A percentile compares a stretch with the other conserved stretches of the same genome.
phyloP scores from a whole-genome alignment of 1,140 invertebrate species.

The Sycophila sp. region DNA sequence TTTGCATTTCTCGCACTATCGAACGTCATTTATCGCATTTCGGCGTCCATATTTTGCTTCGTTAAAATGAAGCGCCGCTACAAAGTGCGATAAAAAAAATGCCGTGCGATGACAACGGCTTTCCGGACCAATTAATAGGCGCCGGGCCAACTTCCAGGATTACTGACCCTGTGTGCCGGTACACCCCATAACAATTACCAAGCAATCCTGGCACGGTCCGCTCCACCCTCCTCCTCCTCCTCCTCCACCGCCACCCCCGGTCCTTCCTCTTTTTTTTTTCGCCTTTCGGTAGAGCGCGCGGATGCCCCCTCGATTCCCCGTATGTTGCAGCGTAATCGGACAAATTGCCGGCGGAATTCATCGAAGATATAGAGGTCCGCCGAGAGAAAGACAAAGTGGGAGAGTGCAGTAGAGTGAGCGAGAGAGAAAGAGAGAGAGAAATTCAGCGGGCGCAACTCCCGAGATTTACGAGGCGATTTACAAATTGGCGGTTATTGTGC shows the following conservation, averaged over 20 bases:
- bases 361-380: neutral
- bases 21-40: no score
- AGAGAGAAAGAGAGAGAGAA: neutral
- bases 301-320: neutral
- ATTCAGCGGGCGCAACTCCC: neutral
- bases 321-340: constrained; percentile 26
- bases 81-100: neutral
- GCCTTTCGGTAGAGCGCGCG: neutral
- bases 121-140: constrained; percentile 37
- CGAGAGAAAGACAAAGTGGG: neutral
- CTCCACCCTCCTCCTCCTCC: no score
- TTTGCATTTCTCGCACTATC: no score
- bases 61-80: constrained; percentile 14
- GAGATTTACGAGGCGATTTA: constrained; percentile 66
- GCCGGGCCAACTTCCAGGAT: constrained; percentile 30
- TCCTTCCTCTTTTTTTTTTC: constrained; percentile 32
- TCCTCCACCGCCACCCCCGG: no score
- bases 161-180: constrained; percentile 13
- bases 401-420: neutral
- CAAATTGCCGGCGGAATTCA: constrained; percentile 31
- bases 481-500: constrained; percentile 67
- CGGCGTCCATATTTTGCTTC: constrained; percentile 2
- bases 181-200: constrained; percentile 32
- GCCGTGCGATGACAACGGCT: constrained; percentile 14
- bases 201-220: constrained; percentile 1